Conservation (phyloP, 2,113 vertebrate genomes). For the Corythoichthys haematopterus region DNA sequence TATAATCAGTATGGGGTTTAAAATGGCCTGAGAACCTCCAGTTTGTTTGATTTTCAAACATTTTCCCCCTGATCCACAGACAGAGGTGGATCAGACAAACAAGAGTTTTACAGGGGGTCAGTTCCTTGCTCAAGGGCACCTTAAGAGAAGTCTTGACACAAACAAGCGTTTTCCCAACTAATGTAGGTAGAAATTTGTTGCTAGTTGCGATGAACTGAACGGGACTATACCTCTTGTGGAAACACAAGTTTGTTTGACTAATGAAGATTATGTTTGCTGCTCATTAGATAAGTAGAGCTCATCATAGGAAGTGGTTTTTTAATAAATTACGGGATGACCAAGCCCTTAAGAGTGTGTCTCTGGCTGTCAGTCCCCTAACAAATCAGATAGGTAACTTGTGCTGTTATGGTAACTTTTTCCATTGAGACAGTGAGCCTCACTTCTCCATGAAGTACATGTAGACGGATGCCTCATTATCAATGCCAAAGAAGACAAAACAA, state of each 20-base stretch:
- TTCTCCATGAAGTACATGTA: constrained; percentile 51
- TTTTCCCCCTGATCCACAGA: too few relatives aligned
- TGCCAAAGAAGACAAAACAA: constrained; percentile 60
- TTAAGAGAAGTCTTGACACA: neutral
- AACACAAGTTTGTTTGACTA: constrained; percentile 1
- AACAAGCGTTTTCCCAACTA: neutral
- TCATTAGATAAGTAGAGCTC: neutral
- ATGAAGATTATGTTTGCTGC: neutral
- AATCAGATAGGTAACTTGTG: constrained; percentile 68
- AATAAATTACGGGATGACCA: constrained; percentile 59
- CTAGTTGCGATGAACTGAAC: neutral
- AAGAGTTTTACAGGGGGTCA: too few relatives aligned
- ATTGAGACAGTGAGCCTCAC: constrained; percentile 53
- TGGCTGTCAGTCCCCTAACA: constrained; percentile 28
- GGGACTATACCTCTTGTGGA: neutral
- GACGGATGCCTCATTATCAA: constrained; percentile 70
- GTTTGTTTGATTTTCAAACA: too few relatives aligned
- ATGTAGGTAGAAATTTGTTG: too few relatives aligned
- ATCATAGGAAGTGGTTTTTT: constrained; percentile 5
- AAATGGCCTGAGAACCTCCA: too few relatives aligned
- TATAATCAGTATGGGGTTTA: neutral
- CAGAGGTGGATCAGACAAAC: too few relatives aligned
- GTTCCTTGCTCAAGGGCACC: neutral
- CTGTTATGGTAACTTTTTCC: constrained; percentile 39
- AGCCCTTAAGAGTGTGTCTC: constrained; percentile 59